A percentile compares a stretch with the other conserved stretches of the same genome.
phyloP scores from a whole-genome alignment of 2,888 invertebrate genomes.

The Neoascia interrupta region DNA sequence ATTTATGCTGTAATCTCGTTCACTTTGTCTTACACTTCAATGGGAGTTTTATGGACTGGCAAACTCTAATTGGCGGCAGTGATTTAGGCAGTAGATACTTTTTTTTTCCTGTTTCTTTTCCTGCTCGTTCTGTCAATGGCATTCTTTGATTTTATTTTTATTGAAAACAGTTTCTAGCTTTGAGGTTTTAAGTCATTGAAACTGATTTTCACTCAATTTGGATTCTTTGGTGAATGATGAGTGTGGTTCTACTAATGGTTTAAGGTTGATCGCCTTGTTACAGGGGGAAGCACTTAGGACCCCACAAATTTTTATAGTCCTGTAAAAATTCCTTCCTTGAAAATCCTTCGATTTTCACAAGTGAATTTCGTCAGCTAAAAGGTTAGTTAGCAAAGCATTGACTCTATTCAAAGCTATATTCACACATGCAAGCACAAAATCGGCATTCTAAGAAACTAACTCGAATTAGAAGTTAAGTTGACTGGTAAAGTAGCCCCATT shows the following conservation, averaged over 20 bases:
- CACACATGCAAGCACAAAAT: no score
- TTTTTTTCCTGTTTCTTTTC: not conserved
- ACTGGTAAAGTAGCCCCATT: no score
- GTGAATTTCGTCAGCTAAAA: no score
- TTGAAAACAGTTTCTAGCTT: slow-evolving; percentile 11
- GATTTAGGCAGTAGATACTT: slow-evolving; percentile 62
- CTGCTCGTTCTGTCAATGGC: not conserved
- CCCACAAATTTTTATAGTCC: no score
- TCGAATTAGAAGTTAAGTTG: no score
- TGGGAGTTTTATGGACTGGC: slow-evolving; percentile 70
- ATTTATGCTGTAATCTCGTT: slow-evolving; percentile 69
- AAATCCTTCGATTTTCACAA: no score
- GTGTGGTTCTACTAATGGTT: not conserved
- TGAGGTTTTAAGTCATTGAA: not conserved
- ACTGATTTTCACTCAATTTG: slow-evolving; percentile 9
- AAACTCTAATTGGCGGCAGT: slow-evolving; percentile 69
- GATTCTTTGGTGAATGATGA: not conserved
- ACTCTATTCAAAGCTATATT: no score
- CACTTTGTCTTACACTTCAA: slow-evolving; percentile 70
- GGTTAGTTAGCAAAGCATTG: no score
- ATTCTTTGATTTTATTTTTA: slow-evolving; percentile 1
- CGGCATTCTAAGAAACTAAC: no score
- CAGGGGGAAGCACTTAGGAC: no score
- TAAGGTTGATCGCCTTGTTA: no score
- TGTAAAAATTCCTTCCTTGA: no score